Percentiles rank a stretch among this genome's conserved stretches.
Conservation (phyloP, 2,797 vertebrate genomes). For the Bradypodion pumilum region DNA sequence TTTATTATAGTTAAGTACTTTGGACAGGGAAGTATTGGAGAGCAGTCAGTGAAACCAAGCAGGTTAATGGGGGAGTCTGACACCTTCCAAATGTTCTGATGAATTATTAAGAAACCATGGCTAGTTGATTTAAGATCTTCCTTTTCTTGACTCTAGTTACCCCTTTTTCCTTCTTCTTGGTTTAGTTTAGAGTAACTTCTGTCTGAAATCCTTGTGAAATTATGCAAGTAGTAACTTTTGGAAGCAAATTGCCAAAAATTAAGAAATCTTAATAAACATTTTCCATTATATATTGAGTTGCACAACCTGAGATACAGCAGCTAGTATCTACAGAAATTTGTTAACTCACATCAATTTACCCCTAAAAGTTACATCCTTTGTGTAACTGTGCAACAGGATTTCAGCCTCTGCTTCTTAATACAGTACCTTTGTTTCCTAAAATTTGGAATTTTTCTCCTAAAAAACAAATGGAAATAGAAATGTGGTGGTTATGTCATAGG, state of each 20-base stretch:
- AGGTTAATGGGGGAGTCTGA: constrained; percentile 35
- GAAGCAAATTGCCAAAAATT: too few relatives aligned
- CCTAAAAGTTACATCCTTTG: too few relatives aligned
- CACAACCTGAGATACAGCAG: too few relatives aligned
- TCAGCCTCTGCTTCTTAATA: background rate
- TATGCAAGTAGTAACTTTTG: too few relatives aligned
- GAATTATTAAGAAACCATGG: constrained; percentile 10
- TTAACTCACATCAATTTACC: too few relatives aligned
- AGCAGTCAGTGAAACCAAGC: constrained; percentile 39
- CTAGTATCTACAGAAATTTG: too few relatives aligned
- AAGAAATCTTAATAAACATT: too few relatives aligned
- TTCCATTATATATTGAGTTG: too few relatives aligned
- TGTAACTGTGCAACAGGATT: too few relatives aligned
- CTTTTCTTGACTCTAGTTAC: background rate
- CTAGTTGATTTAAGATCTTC: constrained; percentile 16
- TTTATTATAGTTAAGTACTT: constrained; percentile 50
- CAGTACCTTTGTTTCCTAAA: background rate
- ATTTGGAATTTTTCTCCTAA: background rate
- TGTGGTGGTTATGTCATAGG: background rate
- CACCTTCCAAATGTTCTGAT: background rate
- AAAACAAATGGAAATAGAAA: constrained; percentile 1
- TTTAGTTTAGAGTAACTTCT: background rate
- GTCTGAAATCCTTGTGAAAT: background rate
- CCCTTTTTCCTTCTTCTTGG: background rate
- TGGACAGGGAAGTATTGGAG: constrained; percentile 22